Base-by-base conservation (phyloP, 2,113 vertebrate genomes). In the Ranitomeya variabilis region DNA sequence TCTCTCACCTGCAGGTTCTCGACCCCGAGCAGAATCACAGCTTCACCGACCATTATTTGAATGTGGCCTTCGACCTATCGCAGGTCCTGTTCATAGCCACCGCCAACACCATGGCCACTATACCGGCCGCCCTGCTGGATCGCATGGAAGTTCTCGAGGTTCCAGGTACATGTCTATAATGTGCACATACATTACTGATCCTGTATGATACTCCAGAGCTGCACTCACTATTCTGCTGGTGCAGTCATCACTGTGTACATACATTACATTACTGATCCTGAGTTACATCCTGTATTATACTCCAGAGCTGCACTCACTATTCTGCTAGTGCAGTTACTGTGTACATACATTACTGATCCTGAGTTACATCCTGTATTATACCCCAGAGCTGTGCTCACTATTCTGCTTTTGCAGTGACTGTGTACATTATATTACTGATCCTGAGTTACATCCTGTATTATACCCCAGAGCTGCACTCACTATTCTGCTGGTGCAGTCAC, bases 1-100 rank as follows among this genome's bases (percentile, higher is more conserved):
- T 62, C 52, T 45, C 12, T 83, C 81, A 55, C 85, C 12, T 85
- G 57, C 74, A 99, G 98, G 98, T 99, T 71, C 91, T 99, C 92
- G 98, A 99, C 92, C 97, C 98, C 0, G 98, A 99, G 90, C 98
- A 99, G 91, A 99, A 99, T 91, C 97, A 99, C 93, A 96, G 96
- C 93, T 99, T 99, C 94, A 99, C 98, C 0, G 98, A 99, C 89
- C 98, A 99, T 92, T 99, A 99, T 91, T 95, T 99, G 21, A 99
- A 99, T 0, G 97, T 99, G 85, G 94, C 98, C 87, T 99, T 99
- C 90, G 98, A 99, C 93, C 96, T 99, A 90, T 99, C 98, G 52
- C 98, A 99, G 94, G 98, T 99, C 67, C 97, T 99, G 73, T 99
- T 99, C 81, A 99, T 99, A 57, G 98, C 98, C 67, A 99, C 98